These are phyloP conservation scores for Sthenelais limicola DNA, from an alignment of 2,888 invertebrate species.

Conservation along the genomic window DNA sequence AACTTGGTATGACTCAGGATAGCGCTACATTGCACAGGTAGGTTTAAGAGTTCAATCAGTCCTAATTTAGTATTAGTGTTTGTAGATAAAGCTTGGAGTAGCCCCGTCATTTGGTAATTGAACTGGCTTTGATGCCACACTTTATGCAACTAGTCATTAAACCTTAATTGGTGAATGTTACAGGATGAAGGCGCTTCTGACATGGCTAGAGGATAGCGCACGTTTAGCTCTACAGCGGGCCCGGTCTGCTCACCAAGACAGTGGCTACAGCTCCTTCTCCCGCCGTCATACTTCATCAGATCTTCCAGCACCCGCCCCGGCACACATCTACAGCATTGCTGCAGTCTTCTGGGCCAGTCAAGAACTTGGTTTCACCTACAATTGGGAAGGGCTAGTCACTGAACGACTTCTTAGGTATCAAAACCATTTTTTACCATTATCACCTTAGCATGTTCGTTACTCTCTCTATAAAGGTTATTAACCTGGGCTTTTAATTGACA, in stretches of 20 bases:
- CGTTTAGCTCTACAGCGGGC: slow-evolving; percentile 59
- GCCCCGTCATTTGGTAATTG: no score
- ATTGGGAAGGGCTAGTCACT: slow-evolving; percentile 81
- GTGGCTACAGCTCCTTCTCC: slow-evolving; percentile 21
- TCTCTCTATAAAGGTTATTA: no score
- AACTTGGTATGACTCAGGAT: slow-evolving; percentile 81
- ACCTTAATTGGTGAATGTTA: no score
- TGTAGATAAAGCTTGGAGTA: no score
- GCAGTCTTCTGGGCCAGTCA: slow-evolving; percentile 82
- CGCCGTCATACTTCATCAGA: slow-evolving; percentile 22
- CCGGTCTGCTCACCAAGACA: slow-evolving; percentile 10
- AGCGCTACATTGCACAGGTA: slow-evolving; percentile 65
- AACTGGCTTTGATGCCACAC: no score
- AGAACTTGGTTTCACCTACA: slow-evolving; percentile 65
- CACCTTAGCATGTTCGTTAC: not conserved
- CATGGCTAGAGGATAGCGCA: slow-evolving; percentile 81
- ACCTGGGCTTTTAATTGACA: no score
- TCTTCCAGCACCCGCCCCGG: slow-evolving; percentile 65
- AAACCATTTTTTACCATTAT: not conserved
- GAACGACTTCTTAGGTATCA: slow-evolving; percentile 82
- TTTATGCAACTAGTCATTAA: no score
- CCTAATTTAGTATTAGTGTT: no score
- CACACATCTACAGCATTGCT: slow-evolving; percentile 81
- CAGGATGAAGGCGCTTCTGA: slow-evolving; percentile 75
- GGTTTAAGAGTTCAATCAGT: slow-evolving; percentile 1